Evolutionary conservation across 2,113 vertebrate genomes (phyloP), one percentile per base, ranked within the genome.

Genomic region (Tetraodon nigroviridis): DNA sequence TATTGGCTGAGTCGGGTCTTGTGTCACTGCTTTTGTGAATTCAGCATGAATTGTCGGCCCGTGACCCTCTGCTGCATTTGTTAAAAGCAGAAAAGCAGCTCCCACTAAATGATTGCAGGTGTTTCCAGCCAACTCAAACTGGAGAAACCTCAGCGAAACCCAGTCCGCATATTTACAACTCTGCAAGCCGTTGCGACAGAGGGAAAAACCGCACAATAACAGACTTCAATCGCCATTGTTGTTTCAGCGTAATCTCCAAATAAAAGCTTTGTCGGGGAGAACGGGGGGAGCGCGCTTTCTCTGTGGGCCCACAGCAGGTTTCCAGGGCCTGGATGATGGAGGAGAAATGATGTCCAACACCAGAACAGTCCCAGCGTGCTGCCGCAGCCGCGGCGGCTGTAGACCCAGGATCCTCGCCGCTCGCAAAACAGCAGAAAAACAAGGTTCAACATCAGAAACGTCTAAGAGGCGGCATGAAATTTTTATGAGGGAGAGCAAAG

Each of bases 111-210:
- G 73, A 61, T 54, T 70, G 68, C 27, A 11, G 69, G 55, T 12
- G 50, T 67, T 52, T 62, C 47, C 13, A 37, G 80, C 80, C 78
- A 81, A 71, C 15, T 76, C 50, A 76, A 81, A 74, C 76, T 70
- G 58, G 50, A 75, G 76, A 78, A 76, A 79, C 78, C 71, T 71
- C 73, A 78, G 59, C 44, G 45, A 72, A 73, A 59, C 40, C 10
- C 8, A 61, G 51, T 62, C 48, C 56, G 24, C 57, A 50, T 76
- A 78, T 79, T 83, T 73, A 75, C 71, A 71, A 56, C 69, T 75
- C 51, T 29, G 58, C 52, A 78, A 73, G 69, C 68, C 59, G 49
- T 18, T 65, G 72, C 54, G 63, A 74, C 68, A 70, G 67, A 58
- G 57, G 42, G 50, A 74, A 75, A 69, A 57, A 52, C 77, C 56